phyloP scores from a whole-genome alignment of 2,888 invertebrate genomes.

The Anodontia alba region DNA sequence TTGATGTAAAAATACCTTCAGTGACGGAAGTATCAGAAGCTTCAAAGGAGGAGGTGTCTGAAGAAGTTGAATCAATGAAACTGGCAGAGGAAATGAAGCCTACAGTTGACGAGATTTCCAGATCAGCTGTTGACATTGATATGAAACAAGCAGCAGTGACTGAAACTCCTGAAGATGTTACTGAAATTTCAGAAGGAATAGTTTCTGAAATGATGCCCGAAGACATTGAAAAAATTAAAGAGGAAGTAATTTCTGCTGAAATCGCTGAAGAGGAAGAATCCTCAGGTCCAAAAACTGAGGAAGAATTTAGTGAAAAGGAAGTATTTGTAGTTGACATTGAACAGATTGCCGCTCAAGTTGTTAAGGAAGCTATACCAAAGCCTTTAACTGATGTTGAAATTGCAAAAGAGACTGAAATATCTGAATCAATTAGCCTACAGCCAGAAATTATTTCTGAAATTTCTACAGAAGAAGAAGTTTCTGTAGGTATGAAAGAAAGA shows the following conservation, averaged over 20 bases:
- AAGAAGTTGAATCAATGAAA: conserved; percentile 16
- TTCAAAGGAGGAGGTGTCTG: neutral
- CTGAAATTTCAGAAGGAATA: conserved; percentile 11
- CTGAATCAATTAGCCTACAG: neutral
- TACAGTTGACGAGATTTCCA: conserved; percentile 31
- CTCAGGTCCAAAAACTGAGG: conserved; percentile 11
- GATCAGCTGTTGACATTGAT: conserved; percentile 16
- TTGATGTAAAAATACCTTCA: conserved; percentile 15
- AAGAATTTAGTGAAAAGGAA: neutral
- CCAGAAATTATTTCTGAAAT: neutral
- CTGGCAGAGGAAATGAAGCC: conserved; percentile 8
- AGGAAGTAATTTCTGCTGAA: neutral
- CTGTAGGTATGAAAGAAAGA: neutral
- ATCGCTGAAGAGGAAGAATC: neutral
- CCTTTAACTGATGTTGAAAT: conserved; percentile 82
- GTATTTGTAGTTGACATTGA: conserved; percentile 14
- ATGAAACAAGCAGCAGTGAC: conserved; percentile 11
- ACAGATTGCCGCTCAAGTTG: neutral
- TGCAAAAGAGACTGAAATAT: neutral
- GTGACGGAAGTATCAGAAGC: neutral
- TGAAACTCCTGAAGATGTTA: conserved; percentile 21
- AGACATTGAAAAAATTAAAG: conserved; percentile 35
- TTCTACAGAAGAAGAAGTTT: neutral
- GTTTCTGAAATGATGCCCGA: conserved; percentile 12
- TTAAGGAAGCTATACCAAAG: neutral